Conservation (phyloP, 2,888 invertebrate genomes). For the Ommatoiulus sabulosus region DNA sequence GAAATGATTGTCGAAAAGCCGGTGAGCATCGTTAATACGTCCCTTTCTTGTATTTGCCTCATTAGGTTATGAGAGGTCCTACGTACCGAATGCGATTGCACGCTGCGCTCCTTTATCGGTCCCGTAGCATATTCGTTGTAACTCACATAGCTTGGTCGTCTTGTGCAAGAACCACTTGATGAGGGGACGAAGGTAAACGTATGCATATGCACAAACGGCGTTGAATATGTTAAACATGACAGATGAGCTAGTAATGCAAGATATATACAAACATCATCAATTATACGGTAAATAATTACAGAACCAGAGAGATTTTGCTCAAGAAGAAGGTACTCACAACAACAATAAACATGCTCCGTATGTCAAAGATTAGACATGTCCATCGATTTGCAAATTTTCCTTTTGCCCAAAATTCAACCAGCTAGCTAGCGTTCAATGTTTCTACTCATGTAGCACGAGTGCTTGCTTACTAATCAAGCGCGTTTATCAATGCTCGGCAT, state of each 20-base stretch:
- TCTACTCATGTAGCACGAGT: neutral
- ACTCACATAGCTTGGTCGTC: conserved; percentile 89
- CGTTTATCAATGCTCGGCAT: neutral
- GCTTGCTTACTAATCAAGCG: neutral
- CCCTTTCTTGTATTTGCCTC: no score
- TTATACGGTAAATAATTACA: neutral
- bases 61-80: conserved; percentile 21
- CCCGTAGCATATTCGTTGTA: conserved; percentile 93
- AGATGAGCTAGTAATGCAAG: conserved; percentile 1
- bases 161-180: conserved; percentile 90
- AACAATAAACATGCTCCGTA: conserved; percentile 1
- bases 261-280: neutral
- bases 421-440: neutral
- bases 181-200: conserved; percentile 82
- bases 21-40: neutral
- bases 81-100: conserved; percentile 77
- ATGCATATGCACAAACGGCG: conserved; percentile 66
- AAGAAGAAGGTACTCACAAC: neutral
- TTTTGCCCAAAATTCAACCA: no score
- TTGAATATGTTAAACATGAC: conserved; percentile 57
- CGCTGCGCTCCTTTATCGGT: conserved; percentile 79
- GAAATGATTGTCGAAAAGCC: conserved; percentile 57
- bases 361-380: neutral
- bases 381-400: neutral
- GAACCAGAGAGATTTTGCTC: neutral